Evolutionary conservation across 2,113 vertebrate genomes (phyloP), one percentile per base, ranked within the genome.

Genomic region (Corythoichthys haematopterus): DNA sequence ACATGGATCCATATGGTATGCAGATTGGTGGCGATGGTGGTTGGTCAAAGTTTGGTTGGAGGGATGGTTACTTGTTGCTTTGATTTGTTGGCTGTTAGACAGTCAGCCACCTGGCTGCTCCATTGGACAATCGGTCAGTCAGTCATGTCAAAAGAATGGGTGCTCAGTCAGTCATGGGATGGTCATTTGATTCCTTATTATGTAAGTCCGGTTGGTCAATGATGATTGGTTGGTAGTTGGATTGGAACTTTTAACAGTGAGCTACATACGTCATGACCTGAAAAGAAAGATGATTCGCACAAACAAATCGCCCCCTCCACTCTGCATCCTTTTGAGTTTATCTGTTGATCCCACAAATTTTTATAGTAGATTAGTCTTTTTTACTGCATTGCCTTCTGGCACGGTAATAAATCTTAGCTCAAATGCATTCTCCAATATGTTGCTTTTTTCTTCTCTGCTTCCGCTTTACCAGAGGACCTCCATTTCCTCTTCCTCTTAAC

Each of bases 401-500:
- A 4, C 47, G 28, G 40, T 14, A 65, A 52, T 56, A n/a, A 68
- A 74, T 48, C 56, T 36, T 43, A 59, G 74, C 61, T 70, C 75
- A 79, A 66, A 80, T 78, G 77, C 69, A 75, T 69, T 68, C 82
- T 77, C 77, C 72, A 67, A 48, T 65, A 61, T 64, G 47, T 71
- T 76, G 59, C 82, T 72, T 64, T 64, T 74, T 62, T n/a, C 72
- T 37, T 77, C 72, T 75, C 9, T 47, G 69, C 61, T 80, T 80
- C 75, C 77, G 81, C 70, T 65, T 67, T 66, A 64, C 64, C 76
- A 72, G 61, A 73, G 71, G 79, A 80, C 67, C 73, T 85, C 87
- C 68, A 84, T 85, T 82, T 90, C 82, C 84, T 83, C 75, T 75
- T 75, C 69, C 72, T 76, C 80, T 86, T 85, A 86, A 82, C 73